A percentile compares a stretch with the other conserved stretches of the same genome.
These are phyloP conservation scores for Gortyna flavago DNA, from an alignment of 2,888 invertebrate species.

Conservation along the genomic window DNA sequence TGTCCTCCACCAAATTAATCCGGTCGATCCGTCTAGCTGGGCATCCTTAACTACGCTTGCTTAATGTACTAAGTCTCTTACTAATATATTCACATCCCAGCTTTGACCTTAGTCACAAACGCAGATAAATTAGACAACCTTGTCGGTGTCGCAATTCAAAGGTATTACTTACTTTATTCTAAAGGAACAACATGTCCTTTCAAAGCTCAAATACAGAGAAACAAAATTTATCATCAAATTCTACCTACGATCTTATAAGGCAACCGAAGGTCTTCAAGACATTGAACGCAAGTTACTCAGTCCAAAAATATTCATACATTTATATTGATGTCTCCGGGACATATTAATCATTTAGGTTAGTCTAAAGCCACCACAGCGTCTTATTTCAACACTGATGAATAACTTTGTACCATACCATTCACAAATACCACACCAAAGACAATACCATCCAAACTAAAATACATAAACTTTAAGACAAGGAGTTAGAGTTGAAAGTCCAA, in stretches of 20 bases:
- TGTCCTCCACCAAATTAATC: no score
- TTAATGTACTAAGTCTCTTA: no score
- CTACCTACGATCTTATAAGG: constrained; percentile 15
- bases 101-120: neutral
- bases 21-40: no score
- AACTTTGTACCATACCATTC: constrained; percentile 65
- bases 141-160: neutral
- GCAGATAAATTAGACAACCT: neutral
- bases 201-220: constrained; percentile 17
- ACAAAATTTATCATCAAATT: constrained; percentile 22
- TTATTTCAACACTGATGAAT: constrained; percentile 76
- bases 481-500: constrained; percentile 11
- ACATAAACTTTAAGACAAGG: neutral
- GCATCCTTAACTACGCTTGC: neutral
- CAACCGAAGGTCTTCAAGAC: constrained; percentile 44
- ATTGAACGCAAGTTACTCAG: constrained; percentile 53
- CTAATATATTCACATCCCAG: neutral
- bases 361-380: constrained; percentile 69
- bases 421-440: constrained; percentile 52
- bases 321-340: constrained; percentile 50
- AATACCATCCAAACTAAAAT: neutral
- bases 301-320: constrained; percentile 58
- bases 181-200: constrained; percentile 10
- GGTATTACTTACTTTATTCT: neutral
- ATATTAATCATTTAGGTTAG: constrained; percentile 72